These are phyloP conservation scores for Platypus cylindrus DNA, from an alignment of 2,888 invertebrate genomes.

Conservation along the genomic window DNA sequence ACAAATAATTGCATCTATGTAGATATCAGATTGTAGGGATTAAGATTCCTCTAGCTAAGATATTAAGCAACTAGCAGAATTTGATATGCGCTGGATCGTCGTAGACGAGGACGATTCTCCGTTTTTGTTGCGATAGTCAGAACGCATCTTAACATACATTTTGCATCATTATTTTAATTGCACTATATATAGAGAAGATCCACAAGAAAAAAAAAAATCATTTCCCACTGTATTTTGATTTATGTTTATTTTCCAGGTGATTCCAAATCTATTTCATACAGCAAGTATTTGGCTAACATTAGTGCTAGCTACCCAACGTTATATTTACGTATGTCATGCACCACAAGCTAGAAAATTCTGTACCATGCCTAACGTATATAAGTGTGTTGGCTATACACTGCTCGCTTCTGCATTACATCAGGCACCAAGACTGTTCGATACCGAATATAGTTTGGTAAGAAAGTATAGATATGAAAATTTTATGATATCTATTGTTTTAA, in stretches of 20 bases:
- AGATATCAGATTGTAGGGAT: too few relatives aligned
- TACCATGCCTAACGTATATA: conserved; percentile 60
- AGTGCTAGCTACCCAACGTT: conserved; percentile 81
- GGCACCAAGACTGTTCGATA: conserved; percentile 70
- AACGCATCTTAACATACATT: too few relatives aligned
- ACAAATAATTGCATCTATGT: too few relatives aligned
- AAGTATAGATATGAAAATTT: conserved; percentile 10
- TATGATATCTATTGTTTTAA: conserved; percentile 1
- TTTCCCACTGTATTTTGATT: neutral
- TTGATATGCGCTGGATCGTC: too few relatives aligned
- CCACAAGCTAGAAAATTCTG: conserved; percentile 75
- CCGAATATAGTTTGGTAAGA: conserved; percentile 38
- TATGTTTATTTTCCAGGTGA: conserved; percentile 37
- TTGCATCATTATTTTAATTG: too few relatives aligned
- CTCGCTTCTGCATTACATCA: conserved; percentile 71
- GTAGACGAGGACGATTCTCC: too few relatives aligned
- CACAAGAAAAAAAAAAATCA: neutral
- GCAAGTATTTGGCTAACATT: conserved; percentile 90
- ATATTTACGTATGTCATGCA: conserved; percentile 91
- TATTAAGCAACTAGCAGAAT: too few relatives aligned
- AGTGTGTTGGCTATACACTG: conserved; percentile 67
- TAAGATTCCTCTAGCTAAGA: too few relatives aligned
- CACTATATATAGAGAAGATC: too few relatives aligned
- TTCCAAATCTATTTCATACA: conserved; percentile 84
- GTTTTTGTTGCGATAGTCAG: too few relatives aligned